phyloP scores from a whole-genome alignment of 2,888 invertebrate species.

The Apeira syringaria region DNA sequence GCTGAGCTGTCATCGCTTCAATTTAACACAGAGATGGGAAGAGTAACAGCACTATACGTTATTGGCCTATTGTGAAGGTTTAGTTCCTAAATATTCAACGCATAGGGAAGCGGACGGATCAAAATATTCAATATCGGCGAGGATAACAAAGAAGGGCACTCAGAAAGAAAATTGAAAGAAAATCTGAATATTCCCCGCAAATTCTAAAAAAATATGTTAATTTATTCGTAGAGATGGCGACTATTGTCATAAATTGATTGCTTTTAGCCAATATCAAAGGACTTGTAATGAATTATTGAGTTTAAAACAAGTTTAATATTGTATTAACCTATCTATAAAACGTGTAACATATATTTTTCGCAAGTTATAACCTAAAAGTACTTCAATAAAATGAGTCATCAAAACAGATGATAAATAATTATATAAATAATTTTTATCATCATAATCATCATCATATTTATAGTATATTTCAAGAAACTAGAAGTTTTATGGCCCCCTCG shows the following conservation, averaged over 20 bases:
- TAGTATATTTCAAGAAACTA: no score
- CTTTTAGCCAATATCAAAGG: constrained; percentile 65
- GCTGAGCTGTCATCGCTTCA: no score
- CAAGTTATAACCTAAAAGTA: no score
- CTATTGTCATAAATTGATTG: constrained; percentile 77
- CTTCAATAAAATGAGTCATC: no score
- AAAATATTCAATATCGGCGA: constrained; percentile 72
- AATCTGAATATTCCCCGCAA: constrained; percentile 75
- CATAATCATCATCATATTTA: no score
- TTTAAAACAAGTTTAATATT: constrained; percentile 30
- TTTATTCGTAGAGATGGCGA: constrained; percentile 61
- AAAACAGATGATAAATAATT: no score
- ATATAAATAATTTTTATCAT: no score
- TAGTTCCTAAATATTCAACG: constrained; percentile 16
- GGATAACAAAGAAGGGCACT: constrained; percentile 70
- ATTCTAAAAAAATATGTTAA: constrained; percentile 72
- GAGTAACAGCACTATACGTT: constrained; percentile 28
- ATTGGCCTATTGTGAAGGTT: not conserved
- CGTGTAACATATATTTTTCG: no score
- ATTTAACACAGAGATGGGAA: no score
- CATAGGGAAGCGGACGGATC: constrained; percentile 42
- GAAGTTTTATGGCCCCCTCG: no score
- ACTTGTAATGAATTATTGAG: constrained; percentile 58
- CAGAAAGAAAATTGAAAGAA: constrained; percentile 68
- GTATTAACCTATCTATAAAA: no score